Evolutionary conservation across 2,888 invertebrate species (phyloP).

Genomic region (Tinea trinotella): DNA sequence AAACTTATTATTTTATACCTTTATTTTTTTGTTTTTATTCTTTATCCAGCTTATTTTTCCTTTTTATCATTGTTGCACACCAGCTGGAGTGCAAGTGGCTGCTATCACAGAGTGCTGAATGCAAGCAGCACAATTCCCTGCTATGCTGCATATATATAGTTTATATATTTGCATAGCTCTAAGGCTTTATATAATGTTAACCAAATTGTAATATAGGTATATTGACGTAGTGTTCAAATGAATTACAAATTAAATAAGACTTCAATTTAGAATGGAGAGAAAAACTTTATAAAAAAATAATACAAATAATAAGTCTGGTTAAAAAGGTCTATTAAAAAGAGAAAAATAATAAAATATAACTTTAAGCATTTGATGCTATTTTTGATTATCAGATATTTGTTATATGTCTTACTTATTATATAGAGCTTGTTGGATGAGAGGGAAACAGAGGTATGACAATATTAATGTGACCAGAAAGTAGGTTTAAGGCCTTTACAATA

Average conservation of each 20-base stretch:
- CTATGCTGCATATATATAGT: too few relatives aligned
- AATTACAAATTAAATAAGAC: not conserved
- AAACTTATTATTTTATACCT: not conserved
- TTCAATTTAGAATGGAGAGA: not conserved
- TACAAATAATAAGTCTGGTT: slow-evolving; percentile 37
- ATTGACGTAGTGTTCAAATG: slow-evolving; percentile 23
- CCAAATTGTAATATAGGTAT: slow-evolving; percentile 25
- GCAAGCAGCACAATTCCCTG: too few relatives aligned
- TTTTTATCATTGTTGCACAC: too few relatives aligned
- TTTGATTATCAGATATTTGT: too few relatives aligned
- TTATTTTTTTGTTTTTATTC: not conserved
- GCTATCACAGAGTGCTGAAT: too few relatives aligned
- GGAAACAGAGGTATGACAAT: too few relatives aligned
- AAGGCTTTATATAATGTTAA: too few relatives aligned
- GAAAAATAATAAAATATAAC: slow-evolving; percentile 25
- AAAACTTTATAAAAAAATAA: not conserved
- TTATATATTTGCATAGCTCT: too few relatives aligned
- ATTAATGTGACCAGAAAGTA: too few relatives aligned
- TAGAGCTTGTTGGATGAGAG: too few relatives aligned
- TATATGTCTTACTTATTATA: not conserved
- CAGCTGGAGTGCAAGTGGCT: too few relatives aligned
- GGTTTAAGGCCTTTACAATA: too few relatives aligned
- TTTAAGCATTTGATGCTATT: slow-evolving; percentile 20
- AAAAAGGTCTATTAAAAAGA: slow-evolving; percentile 34
- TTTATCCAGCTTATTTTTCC: not conserved